Conservation (phyloP, 64 coral and sea anemone genomes). For the Stylophora pistillata region DNA sequence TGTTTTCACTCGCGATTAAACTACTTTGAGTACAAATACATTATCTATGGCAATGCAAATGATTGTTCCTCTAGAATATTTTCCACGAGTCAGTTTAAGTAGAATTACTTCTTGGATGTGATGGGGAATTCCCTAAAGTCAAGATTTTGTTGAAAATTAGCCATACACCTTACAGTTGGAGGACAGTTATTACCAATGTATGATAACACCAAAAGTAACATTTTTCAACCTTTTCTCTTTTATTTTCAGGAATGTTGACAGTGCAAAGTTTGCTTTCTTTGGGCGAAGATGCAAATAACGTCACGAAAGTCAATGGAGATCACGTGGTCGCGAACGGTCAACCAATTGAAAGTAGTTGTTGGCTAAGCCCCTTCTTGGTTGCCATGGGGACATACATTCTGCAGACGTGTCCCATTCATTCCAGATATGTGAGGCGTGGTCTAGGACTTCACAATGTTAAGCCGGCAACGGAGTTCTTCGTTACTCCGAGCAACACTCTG, state of each 20-base stretch:
- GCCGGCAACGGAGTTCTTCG: neutral
- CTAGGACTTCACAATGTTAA: neutral
- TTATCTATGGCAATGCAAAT: too few species aligned
- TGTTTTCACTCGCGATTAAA: too few species aligned
- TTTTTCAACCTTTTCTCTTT: neutral
- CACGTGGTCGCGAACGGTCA: neutral
- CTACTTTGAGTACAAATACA: too few species aligned
- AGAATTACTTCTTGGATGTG: too few species aligned
- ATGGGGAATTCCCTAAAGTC: too few species aligned
- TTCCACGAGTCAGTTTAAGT: too few species aligned
- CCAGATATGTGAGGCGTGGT: constrained; percentile 3
- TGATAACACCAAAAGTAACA: neutral
- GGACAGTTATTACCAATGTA: too few species aligned
- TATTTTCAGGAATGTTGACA: neutral
- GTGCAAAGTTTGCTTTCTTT: neutral
- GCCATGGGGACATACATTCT: neutral
- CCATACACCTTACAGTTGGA: too few species aligned
- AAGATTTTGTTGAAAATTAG: too few species aligned
- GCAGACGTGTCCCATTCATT: constrained; percentile 1
- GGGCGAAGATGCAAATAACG: neutral
- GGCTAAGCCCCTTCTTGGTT: neutral
- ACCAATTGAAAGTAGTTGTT: neutral
- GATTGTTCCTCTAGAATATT: too few species aligned
- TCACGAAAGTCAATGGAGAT: neutral
- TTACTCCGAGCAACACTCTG: neutral